Conservation (phyloP, 2,888 invertebrate genomes). For the Thereva nobilitata region DNA sequence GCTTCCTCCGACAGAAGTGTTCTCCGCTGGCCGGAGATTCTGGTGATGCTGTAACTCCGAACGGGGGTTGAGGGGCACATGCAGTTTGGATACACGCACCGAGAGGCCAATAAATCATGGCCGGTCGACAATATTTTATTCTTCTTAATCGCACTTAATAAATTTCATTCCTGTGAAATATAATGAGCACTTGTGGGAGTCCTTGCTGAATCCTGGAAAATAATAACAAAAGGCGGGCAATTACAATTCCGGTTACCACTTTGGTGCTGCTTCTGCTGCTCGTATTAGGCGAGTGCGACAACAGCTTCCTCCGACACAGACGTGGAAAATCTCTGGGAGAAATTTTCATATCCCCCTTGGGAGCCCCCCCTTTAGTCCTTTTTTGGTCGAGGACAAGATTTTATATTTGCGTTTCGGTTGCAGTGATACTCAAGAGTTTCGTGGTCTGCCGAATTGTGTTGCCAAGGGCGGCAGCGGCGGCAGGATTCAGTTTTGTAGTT, state of each 20-base stretch:
- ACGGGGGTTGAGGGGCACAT: conserved; percentile 5
- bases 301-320: conserved; percentile 7
- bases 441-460: conserved; percentile 15
- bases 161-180: conserved; percentile 43
- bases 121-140: conserved; percentile 45
- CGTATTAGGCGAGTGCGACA: conserved; percentile 13
- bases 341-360: conserved; percentile 10
- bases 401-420: neutral
- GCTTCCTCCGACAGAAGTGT: conserved; percentile 30
- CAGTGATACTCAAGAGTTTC: conserved; percentile 24
- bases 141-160: conserved; percentile 46
- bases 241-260: conserved; percentile 25
- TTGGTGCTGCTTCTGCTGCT: conserved; percentile 8
- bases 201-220: conserved; percentile 15
- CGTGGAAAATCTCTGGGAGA: neutral
- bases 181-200: conserved; percentile 33
- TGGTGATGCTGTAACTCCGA: neutral
- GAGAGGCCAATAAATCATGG: conserved; percentile 44
- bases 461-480: conserved; percentile 9
- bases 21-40: neutral
- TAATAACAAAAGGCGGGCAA: conserved; percentile 28
- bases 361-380: conserved; percentile 17
- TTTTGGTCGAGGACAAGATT: conserved; percentile 3
- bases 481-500: neutral
- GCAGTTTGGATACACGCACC: conserved; percentile 31